Conservation (phyloP, 35 echinoderm and acorn worm genomes). For the Amphiura filiformis region DNA sequence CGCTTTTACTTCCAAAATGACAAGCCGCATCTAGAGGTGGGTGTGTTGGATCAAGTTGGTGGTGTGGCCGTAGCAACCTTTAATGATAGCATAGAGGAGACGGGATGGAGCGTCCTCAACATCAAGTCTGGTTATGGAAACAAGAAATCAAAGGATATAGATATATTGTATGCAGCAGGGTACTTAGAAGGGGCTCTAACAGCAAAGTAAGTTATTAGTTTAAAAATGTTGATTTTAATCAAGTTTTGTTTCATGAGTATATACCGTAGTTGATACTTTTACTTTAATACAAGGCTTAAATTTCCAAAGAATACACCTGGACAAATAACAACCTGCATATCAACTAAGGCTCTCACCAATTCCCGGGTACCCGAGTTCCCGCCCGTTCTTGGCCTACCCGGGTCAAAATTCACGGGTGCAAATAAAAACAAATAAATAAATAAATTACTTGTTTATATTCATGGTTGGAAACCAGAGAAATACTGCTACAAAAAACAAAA, state of each 20-base stretch:
- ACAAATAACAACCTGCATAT: no score
- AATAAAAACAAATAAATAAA: no score
- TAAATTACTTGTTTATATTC: no score
- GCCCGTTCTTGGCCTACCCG: no score
- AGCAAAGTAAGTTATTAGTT: conserved; percentile 32
- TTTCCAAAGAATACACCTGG: no score
- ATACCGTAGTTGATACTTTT: neutral
- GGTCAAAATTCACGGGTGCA: no score
- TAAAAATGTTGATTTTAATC: no score
- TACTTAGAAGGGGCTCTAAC: conserved; percentile 69
- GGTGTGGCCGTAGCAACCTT: conserved; percentile 58
- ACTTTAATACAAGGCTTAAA: no score
- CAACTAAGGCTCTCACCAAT: no score
- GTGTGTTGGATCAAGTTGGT: conserved; percentile 44
- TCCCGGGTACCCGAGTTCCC: no score
- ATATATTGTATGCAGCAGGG: conserved; percentile 59
- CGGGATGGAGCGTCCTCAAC: conserved; percentile 70
- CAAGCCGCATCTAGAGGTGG: conserved; percentile 13
- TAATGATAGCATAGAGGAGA: conserved; percentile 51
- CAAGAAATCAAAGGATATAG: conserved; percentile 18
- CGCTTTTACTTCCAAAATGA: conserved; percentile 23
- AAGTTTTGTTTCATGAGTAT: neutral
- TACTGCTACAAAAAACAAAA: no score
- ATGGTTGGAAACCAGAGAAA: no score
- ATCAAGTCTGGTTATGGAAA: conserved; percentile 39